Conservation (phyloP, 2,888 invertebrate species). For the Oasisia sp. region DNA sequence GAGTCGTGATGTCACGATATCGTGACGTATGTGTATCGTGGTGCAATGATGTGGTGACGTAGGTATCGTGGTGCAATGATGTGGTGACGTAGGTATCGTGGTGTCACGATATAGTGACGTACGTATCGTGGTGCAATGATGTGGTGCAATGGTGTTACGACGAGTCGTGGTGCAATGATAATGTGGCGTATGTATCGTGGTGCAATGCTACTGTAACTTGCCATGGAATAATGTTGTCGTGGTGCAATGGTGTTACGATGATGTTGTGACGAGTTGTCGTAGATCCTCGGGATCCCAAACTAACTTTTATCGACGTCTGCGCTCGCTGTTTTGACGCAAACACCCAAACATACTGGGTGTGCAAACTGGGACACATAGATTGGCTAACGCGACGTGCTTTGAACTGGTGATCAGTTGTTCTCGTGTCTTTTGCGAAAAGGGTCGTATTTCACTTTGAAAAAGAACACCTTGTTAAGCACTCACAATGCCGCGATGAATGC, state of each 20-base stretch:
- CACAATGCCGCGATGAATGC: neutral
- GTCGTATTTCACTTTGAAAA: neutral
- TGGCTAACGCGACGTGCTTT: neutral
- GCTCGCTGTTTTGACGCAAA: neutral
- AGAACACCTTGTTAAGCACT: too few species aligned
- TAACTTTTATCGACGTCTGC: neutral
- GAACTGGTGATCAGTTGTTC: neutral
- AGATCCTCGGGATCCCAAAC: neutral
- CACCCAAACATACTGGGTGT: neutral
- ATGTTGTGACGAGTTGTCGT: neutral
- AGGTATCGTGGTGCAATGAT: neutral
- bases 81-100: neutral
- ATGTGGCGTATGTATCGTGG: neutral
- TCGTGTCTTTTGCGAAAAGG: neutral
- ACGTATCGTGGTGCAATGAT: neutral
- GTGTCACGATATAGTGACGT: neutral
- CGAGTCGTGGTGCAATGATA: neutral
- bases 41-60: neutral
- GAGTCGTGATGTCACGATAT: neutral
- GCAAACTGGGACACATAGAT: neutral
- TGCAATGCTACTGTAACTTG: neutral
- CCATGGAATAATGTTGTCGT: neutral
- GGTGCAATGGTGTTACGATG: neutral
- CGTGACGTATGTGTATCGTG: neutral
- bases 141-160: neutral